Evolutionary conservation across 2,113 vertebrate genomes (phyloP).

Genomic region (Caranx ignobilis): DNA sequence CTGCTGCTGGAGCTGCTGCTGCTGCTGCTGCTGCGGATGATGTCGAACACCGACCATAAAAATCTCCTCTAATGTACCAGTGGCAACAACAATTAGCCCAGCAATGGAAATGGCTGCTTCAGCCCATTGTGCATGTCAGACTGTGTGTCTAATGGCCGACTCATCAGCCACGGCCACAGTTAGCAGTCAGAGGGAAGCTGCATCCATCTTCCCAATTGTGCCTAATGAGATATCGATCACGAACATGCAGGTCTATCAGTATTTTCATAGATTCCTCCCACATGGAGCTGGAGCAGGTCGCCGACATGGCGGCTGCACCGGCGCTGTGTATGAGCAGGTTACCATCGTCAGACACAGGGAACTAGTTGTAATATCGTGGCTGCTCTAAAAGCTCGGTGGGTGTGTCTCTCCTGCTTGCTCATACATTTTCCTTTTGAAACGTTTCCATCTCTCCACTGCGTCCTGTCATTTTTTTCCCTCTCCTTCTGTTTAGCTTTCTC

Average conservation of each 20-base stretch:
- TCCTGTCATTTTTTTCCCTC: conserved; percentile 9
- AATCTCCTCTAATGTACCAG: conserved; percentile 60
- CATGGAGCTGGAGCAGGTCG: conserved; percentile 13
- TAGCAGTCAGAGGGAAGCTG: conserved; percentile 55
- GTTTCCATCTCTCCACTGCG: conserved; percentile 17
- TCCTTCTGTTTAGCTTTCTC: not conserved
- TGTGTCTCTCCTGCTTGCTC: conserved; percentile 7
- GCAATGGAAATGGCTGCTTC: conserved; percentile 61
- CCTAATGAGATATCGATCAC: conserved; percentile 83
- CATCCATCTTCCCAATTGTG: conserved; percentile 76
- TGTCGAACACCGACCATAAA: conserved; percentile 53
- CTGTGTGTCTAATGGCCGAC: conserved; percentile 69
- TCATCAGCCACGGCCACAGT: conserved; percentile 59
- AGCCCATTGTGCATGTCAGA: conserved; percentile 58
- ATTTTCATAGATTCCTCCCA: conserved; percentile 64
- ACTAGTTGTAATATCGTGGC: too few species aligned
- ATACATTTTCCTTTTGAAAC: conserved; percentile 35
- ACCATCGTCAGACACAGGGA: not conserved
- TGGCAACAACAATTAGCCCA: conserved; percentile 66
- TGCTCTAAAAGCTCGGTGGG: conserved; percentile 10
- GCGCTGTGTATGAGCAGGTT: conserved; percentile 2
- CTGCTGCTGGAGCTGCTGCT: too few species aligned
- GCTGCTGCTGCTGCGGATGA: not conserved
- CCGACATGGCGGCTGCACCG: conserved; percentile 37
- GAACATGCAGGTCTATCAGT: conserved; percentile 71